phyloP scores from a whole-genome alignment of 2,888 invertebrate species.

The Cerastis leucographa region DNA sequence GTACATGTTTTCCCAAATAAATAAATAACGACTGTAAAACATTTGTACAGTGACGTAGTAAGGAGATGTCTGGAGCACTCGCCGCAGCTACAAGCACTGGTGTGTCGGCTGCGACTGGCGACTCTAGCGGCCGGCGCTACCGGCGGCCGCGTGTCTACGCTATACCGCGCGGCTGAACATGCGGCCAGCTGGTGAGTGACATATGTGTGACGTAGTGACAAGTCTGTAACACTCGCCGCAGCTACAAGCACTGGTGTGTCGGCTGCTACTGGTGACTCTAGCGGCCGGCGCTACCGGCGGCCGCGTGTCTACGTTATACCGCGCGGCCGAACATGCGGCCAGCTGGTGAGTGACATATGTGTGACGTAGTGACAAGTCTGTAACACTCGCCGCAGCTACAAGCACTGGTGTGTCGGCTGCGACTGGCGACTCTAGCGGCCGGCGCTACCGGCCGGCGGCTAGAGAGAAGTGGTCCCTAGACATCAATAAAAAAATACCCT shows the following conservation, averaged over 20 bases:
- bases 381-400: constrained; percentile 92
- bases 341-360: constrained; percentile 80
- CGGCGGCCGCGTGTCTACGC: constrained; percentile 84
- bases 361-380: neutral
- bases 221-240: constrained; percentile 88
- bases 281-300: constrained; percentile 90
- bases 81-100: constrained; percentile 93
- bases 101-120: constrained; percentile 93
- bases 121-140: constrained; percentile 92
- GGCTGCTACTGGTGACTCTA: constrained; percentile 92
- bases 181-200: constrained; percentile 85
- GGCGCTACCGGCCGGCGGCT: constrained; percentile 87
- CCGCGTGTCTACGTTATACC: constrained; percentile 85
- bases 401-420: constrained; percentile 93
- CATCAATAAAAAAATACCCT: neutral
- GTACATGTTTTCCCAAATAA: no score
- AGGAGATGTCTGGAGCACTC: constrained; percentile 95
- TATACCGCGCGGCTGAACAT: constrained; percentile 82
- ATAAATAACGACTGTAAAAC: neutral
- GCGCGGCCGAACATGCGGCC: constrained; percentile 82
- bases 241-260: constrained; percentile 93
- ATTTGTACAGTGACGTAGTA: constrained; percentile 91
- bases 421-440: constrained; percentile 92
- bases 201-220: neutral
- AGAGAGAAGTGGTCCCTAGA: neutral